Evolutionary conservation across 2,888 invertebrate species (phyloP), one percentile per base, ranked within the genome.

Genomic region (Psococerastis gibbosa): DNA sequence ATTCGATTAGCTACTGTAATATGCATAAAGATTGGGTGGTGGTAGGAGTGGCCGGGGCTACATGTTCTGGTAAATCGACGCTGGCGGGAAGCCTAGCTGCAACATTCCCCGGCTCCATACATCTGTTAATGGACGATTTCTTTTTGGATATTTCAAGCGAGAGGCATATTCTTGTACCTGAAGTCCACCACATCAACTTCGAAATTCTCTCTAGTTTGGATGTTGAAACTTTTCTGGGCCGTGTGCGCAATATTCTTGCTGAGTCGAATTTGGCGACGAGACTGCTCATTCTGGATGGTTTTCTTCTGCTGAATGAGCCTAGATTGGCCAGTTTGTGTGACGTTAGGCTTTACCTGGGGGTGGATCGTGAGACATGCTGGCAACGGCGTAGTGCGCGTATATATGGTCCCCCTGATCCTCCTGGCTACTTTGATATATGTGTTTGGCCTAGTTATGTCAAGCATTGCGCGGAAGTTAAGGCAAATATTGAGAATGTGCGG

Each of bases 381-480:
- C 52, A 65, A 27, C 67, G 87, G 16, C 69, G 87, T 47, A 56
- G 58, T 27, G 52, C 53, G 16, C 63, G 82, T 31, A 60, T 65
- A 17, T 92, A 92, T 58, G 73, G 78, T 43, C 91, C 92, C 18
- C 81, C 89, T 2, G 91, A 92, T 64, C 65, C 78, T 2, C 73
- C 72, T 1, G 85, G 85, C 0, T 92, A 91, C 65, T 89, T 91
- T 63, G 84, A 89, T 35, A 62, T 62, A 49, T 75, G 80, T 56
- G 87, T 82, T 15, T 92, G 91, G 89, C 89, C 89, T 15, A 75
- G 76, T 55, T 83, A 89, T 57, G 54, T 72, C 45, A 64, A 62
- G 52, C 70, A 78, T 52, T 60, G 67, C 32, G 51, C 59, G 17
- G 67, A 70, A 53, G 58, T 69, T 22, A 46, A 53, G 41, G 48